Percentiles rank a stretch among this genome's conserved stretches.
Evolutionary conservation across 2,888 invertebrate genomes (phyloP).

Genomic region (Melieria crassipennis): DNA sequence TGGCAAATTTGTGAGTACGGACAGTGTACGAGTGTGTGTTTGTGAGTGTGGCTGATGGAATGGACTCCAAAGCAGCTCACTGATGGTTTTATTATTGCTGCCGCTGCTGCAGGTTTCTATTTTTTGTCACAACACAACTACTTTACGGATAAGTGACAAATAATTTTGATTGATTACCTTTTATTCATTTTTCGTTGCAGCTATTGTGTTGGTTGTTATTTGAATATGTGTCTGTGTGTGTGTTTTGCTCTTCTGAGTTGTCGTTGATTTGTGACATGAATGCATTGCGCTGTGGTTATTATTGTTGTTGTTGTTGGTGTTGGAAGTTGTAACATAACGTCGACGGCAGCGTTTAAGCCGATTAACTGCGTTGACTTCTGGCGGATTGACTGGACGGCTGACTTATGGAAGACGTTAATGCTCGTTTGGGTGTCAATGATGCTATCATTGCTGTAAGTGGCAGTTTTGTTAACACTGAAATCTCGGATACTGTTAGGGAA

Average conservation of each 20-base stretch:
- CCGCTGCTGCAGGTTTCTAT: slow-evolving; percentile 15
- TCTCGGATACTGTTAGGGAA: no score
- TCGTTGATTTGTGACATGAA: slow-evolving; percentile 2
- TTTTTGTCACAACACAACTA: slow-evolving; percentile 36
- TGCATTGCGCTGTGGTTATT: neutral
- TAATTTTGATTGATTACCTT: slow-evolving; percentile 61
- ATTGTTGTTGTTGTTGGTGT: neutral
- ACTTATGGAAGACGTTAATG: no score
- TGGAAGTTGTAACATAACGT: neutral
- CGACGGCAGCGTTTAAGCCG: slow-evolving; percentile 18
- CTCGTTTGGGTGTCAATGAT: no score
- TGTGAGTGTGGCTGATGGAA: neutral
- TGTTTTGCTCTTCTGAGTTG: neutral
- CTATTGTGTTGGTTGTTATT: no score
- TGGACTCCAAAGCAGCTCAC: slow-evolving; percentile 1
- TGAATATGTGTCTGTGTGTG: neutral
- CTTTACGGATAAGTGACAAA: slow-evolving; percentile 55
- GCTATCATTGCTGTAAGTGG: no score
- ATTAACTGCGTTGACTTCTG: slow-evolving; percentile 10
- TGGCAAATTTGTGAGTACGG: neutral
- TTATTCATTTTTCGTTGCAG: slow-evolving; percentile 2
- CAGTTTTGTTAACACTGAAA: no score
- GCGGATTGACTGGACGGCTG: no score
- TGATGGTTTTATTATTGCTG: slow-evolving; percentile 25
- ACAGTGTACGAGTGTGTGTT: neutral